These are phyloP conservation scores for Aplysina aerophoba DNA, from an alignment of 37 sponge, comb jelly and placozoan genomes.

Conservation along the genomic window DNA sequence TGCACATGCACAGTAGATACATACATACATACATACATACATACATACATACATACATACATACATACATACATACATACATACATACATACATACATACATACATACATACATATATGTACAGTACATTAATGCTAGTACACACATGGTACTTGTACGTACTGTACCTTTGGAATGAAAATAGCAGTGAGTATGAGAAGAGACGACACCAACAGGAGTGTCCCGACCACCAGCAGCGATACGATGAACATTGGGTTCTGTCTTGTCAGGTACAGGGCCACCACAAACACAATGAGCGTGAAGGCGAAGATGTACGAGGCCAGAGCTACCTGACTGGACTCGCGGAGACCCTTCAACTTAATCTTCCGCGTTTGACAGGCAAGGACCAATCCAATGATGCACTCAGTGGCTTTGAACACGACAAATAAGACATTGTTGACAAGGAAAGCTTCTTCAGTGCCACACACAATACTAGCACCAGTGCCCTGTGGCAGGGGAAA, in stretches of 20 bases:
- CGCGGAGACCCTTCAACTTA: not conserved
- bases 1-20: not conserved
- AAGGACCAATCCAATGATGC: slow-evolving; percentile 23
- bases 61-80: slow-evolving; percentile 28
- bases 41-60: slow-evolving; percentile 35
- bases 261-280: not conserved
- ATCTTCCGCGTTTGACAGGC: slow-evolving; percentile 26
- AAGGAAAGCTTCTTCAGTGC: not conserved
- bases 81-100: not conserved
- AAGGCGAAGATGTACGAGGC: slow-evolving; percentile 33
- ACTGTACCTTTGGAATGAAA: slow-evolving; percentile 22
- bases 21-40: not conserved
- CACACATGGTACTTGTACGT: not conserved
- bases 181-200: not conserved
- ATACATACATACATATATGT: not conserved
- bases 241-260: not conserved
- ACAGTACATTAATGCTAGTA: not conserved
- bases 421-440: slow-evolving; percentile 12
- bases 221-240: not conserved
- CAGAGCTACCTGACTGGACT: not conserved
- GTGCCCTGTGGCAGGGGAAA: not conserved
- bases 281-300: not conserved
- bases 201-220: not conserved
- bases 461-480: not conserved
- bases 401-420: not conserved